Conservation (phyloP, 2,888 invertebrate species). For the Apamea monoglypha region DNA sequence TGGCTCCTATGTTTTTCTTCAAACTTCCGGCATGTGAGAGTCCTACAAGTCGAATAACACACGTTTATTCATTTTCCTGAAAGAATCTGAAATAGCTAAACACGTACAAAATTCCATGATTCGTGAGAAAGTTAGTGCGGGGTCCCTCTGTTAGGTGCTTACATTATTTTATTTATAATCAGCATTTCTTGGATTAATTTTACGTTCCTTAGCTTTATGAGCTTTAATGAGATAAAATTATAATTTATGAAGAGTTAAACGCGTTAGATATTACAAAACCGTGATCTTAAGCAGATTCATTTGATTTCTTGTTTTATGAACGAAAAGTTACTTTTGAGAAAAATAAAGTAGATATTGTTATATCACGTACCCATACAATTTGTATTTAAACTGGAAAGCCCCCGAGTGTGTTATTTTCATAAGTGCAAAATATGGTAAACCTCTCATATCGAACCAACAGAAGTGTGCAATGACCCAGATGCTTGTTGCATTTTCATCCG, state of each 20-base stretch:
- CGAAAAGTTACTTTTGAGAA: not conserved
- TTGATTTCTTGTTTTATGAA: not conserved
- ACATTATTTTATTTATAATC: slow-evolving; percentile 38
- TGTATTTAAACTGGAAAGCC: slow-evolving; percentile 1
- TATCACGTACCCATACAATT: not conserved
- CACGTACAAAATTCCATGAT: slow-evolving; percentile 48
- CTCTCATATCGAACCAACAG: slow-evolving; percentile 53
- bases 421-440: slow-evolving; percentile 46
- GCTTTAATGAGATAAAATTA: slow-evolving; percentile 25
- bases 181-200: slow-evolving; percentile 47
- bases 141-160: slow-evolving; percentile 18
- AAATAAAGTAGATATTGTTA: slow-evolving; percentile 2
- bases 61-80: slow-evolving; percentile 33
- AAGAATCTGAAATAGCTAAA: slow-evolving; percentile 37
- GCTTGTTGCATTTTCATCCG: slow-evolving; percentile 66
- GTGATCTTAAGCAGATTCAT: slow-evolving; percentile 7
- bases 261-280: slow-evolving; percentile 42
- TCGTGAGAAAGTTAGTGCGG: slow-evolving; percentile 27
- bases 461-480: slow-evolving; percentile 73
- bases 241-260: slow-evolving; percentile 40
- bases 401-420: slow-evolving; percentile 31
- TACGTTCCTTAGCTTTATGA: slow-evolving; percentile 43
- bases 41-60: slow-evolving; percentile 23
- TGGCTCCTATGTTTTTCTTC: slow-evolving; percentile 30
- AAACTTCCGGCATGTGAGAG: slow-evolving; percentile 41